Percentiles rank a stretch among this genome's conserved stretches.
Evolutionary conservation across 35 echinoderm and acorn worm genomes (phyloP).

Genomic region (Holothuria glaberrima): DNA sequence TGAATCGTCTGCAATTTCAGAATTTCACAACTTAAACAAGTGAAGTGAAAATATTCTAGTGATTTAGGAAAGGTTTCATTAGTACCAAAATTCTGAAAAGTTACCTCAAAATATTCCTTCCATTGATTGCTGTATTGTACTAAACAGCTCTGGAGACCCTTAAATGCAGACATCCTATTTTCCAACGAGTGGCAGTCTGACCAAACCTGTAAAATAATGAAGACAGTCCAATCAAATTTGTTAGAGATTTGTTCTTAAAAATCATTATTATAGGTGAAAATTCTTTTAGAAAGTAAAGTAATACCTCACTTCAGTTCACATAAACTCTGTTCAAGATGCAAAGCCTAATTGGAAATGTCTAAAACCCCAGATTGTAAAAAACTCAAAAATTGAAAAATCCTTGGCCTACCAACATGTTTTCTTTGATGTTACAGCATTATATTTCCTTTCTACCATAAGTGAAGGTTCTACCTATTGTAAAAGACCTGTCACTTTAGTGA

Average conservation of each 20-base stretch:
- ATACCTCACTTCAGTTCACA: too few relatives aligned
- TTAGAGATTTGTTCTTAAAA: not conserved
- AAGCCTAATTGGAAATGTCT: too few relatives aligned
- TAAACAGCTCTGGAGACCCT: slow-evolving; percentile 73
- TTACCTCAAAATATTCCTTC: slow-evolving; percentile 91
- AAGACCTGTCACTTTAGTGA: too few relatives aligned
- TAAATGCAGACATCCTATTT: slow-evolving; percentile 46
- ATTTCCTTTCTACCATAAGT: too few relatives aligned
- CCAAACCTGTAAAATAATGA: slow-evolving; percentile 62
- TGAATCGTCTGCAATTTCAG: not conserved
- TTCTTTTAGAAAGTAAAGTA: too few relatives aligned
- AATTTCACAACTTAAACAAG: not conserved
- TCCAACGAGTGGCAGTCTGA: slow-evolving; percentile 62
- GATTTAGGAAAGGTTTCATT: not conserved
- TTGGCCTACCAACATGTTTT: too few relatives aligned
- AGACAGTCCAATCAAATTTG: not conserved
- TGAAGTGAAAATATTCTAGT: not conserved
- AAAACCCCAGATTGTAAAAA: too few relatives aligned
- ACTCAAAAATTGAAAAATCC: too few relatives aligned
- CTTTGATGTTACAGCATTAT: too few relatives aligned
- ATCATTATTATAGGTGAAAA: too few relatives aligned
- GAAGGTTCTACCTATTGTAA: too few relatives aligned
- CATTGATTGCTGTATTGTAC: slow-evolving; percentile 77
- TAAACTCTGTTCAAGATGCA: too few relatives aligned
- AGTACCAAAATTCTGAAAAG: not conserved